Base-by-base conservation (phyloP, 2,797 vertebrate genomes). In the Uromys caudimaculatus region DNA sequence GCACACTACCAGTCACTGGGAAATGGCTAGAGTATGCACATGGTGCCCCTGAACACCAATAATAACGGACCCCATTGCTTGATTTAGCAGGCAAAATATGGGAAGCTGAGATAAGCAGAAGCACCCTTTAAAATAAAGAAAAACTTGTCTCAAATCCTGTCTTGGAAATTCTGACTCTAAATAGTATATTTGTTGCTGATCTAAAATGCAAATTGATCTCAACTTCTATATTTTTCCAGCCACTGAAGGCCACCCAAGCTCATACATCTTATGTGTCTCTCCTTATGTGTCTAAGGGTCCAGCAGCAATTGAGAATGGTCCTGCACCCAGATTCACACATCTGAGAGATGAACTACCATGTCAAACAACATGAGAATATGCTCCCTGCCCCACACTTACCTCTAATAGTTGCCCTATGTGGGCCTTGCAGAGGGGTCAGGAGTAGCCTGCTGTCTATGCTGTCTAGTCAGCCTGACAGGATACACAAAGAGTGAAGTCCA, bases 101-200 rank as follows among this genome's bases (percentile, higher is more conserved):
- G 24, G 14, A 56, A 77, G 35, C 19, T 3, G 29, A 86, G 60
- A 38, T 24, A 44, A 64, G 41, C 32, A 62, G 29, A 10, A 29
- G 10, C 35, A 21, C 9, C 3, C n/a, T 86, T 38, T 44, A 62
- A 62, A 56, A 56, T 4, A 58, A 23, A 60, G 21, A 50, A 52
- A 64, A 64, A n/a, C 38, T 44, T 78, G n/a, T 29, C 47, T 38
- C n/a, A 92, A 92, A 85, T 64, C n/a, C 56, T 64, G 41, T 24
- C 21, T 38, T 3, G n/a, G n/a, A 67, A 35, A 77, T 86, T n/a
- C 24, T 35, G 38, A 29, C 24, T 41, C 44, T 64, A 44, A 44
- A 77, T 1, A 77, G 16, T 21, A 52, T 27, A 52, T 27, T 23
- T 92, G 67, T 21, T 16, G 17, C 16, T 86, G n/a, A 32, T 32